Conservation (phyloP, 2,113 vertebrate species). For the Heterotis niloticus region DNA sequence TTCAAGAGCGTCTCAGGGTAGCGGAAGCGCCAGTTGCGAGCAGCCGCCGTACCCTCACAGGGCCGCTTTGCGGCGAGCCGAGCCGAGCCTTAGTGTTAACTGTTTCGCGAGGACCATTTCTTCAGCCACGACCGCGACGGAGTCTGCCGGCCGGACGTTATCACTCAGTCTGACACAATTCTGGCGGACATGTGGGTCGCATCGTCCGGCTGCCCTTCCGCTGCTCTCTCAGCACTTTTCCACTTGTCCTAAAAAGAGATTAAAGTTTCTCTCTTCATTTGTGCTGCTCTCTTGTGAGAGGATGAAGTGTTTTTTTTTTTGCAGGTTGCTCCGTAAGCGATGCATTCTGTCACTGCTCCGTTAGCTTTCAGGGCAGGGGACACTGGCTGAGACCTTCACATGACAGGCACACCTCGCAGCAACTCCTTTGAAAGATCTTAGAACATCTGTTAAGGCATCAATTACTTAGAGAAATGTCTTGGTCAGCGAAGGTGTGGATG, state of each 20-base stretch:
- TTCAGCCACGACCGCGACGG: not conserved
- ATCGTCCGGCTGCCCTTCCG: constrained; percentile 7
- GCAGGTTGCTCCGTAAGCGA: not conserved
- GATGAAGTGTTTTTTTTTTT: not conserved
- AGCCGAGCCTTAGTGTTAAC: not conserved
- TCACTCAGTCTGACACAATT: not conserved
- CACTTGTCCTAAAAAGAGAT: constrained; percentile 15
- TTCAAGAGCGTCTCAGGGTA: too few relatives aligned
- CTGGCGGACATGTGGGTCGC: constrained; percentile 13
- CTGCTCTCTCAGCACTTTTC: constrained; percentile 16
- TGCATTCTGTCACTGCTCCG: not conserved
- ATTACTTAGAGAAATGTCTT: too few relatives aligned
- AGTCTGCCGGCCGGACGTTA: not conserved
- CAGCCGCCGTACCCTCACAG: not conserved
- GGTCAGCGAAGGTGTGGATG: too few relatives aligned
- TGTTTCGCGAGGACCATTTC: not conserved
- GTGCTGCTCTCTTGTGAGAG: not conserved
- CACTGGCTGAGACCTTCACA: not conserved
- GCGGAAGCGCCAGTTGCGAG: too few relatives aligned
- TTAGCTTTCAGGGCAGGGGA: not conserved
- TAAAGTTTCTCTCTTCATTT: constrained; percentile 19
- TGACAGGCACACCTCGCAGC: not conserved
- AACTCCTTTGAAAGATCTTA: too few relatives aligned
- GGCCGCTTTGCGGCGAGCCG: not conserved
- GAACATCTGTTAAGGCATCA: too few relatives aligned